A percentile compares a stretch with the other conserved stretches of the same genome.
These are phyloP conservation scores for Onychomys leucogaster DNA, from an alignment of 2,797 vertebrate genomes.

Conservation along the genomic window DNA sequence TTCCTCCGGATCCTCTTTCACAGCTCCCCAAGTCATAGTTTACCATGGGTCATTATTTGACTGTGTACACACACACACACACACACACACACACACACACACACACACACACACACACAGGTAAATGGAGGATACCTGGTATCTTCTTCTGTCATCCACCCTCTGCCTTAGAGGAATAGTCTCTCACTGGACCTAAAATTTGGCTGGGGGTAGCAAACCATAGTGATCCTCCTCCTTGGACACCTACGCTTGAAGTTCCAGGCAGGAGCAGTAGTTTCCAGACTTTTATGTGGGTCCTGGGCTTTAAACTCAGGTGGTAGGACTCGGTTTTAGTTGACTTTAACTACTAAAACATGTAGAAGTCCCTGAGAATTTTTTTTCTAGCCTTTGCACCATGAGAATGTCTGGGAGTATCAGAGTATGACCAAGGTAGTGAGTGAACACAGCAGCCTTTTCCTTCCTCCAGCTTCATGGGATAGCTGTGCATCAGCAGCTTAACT, in stretches of 20 bases:
- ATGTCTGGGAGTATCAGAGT: neutral
- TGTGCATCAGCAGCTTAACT: neutral
- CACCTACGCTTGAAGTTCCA: neutral
- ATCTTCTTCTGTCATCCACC: neutral
- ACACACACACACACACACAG: too few species aligned
- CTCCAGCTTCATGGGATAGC: neutral
- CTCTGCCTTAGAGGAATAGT: neutral
- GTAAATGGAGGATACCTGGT: rapidly evolving
- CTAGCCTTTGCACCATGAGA: neutral
- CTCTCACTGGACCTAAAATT: neutral
- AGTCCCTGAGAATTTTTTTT: neutral
- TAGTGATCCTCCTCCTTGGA: rapidly evolving
- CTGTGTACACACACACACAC: too few species aligned
- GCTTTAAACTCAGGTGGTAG: neutral
- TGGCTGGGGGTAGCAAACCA: neutral
- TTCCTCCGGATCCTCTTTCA: too few species aligned
- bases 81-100: too few species aligned
- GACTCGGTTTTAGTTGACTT: neutral
- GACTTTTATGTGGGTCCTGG: neutral
- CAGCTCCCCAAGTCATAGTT: too few species aligned
- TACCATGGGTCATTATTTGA: too few species aligned
- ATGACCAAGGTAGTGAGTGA: neutral
- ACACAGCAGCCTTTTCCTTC: neutral
- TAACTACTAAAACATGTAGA: neutral
- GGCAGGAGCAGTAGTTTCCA: neutral